phyloP scores from a whole-genome alignment of 2,888 invertebrate genomes.

The Oscheius myriophilus region DNA sequence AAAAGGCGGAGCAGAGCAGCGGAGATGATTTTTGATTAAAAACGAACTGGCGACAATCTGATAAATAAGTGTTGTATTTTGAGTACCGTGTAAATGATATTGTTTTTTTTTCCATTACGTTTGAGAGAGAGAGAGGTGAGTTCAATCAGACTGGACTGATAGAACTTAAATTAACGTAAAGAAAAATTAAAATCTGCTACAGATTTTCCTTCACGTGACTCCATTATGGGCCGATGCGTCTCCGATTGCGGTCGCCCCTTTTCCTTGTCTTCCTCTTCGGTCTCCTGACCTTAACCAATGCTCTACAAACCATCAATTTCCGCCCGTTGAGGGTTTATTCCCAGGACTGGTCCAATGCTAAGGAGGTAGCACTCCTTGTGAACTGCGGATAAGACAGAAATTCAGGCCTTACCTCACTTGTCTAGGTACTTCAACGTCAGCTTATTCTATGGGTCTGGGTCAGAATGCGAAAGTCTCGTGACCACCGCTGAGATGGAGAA shows the following conservation, averaged over 20 bases:
- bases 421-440: slow-evolving; percentile 11
- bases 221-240: no score
- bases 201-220: no score
- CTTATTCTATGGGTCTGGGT: neutral
- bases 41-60: neutral
- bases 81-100: no score
- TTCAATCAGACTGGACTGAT: no score
- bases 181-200: no score
- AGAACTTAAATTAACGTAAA: no score
- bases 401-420: neutral
- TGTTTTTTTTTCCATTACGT: no score
- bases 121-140: no score
- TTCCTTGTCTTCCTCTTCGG: neutral
- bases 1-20: slow-evolving; percentile 26
- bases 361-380: neutral
- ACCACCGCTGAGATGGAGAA: neutral
- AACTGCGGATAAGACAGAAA: neutral
- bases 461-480: neutral
- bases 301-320: neutral
- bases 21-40: slow-evolving; percentile 29
- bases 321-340: neutral
- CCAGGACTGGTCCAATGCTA: neutral
- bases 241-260: neutral
- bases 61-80: neutral
- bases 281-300: neutral